These are phyloP conservation scores for Enteromius afrohamiltoni DNA, from an alignment of 2,797 vertebrate genomes.

Conservation along the genomic window DNA sequence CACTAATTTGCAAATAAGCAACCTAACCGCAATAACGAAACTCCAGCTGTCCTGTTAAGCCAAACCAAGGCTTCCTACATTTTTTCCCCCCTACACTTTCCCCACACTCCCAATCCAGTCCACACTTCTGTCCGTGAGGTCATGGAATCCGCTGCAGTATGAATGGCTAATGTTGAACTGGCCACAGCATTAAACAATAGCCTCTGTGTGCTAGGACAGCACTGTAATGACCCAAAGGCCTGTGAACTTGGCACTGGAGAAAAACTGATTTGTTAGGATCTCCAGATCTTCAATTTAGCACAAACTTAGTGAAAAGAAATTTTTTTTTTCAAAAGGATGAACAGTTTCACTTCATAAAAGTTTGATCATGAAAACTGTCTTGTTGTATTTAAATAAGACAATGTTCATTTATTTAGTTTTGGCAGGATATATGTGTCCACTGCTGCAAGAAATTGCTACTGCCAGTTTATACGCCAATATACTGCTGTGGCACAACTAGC, in stretches of 20 bases:
- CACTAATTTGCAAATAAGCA: neutral
- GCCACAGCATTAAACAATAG: constrained; percentile 71
- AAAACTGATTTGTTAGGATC: constrained; percentile 11
- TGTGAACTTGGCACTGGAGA: constrained; percentile 36
- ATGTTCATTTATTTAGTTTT: too few relatives aligned
- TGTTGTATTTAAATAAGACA: too few relatives aligned
- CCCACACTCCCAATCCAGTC: constrained; percentile 41
- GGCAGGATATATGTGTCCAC: too few relatives aligned
- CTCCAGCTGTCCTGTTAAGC: constrained; percentile 38
- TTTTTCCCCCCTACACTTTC: too few relatives aligned
- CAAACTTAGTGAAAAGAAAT: neutral
- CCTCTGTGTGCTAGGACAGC: constrained; percentile 66
- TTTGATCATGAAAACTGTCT: too few relatives aligned
- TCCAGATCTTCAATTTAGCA: neutral
- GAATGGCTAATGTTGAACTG: constrained; percentile 67
- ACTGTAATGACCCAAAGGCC: constrained; percentile 64
- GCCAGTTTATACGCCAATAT: neutral
- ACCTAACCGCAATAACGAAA: constrained; percentile 35
- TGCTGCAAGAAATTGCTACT: neutral
- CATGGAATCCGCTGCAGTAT: constrained; percentile 65
- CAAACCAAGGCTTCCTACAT: constrained; percentile 47
- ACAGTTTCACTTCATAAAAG: neutral
- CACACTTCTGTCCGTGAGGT: constrained; percentile 53
- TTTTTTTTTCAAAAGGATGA: neutral
- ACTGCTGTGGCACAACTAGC: neutral